Evolutionary conservation across 2,888 invertebrate species (phyloP).

Genomic region (Xestobium rufovillosum): DNA sequence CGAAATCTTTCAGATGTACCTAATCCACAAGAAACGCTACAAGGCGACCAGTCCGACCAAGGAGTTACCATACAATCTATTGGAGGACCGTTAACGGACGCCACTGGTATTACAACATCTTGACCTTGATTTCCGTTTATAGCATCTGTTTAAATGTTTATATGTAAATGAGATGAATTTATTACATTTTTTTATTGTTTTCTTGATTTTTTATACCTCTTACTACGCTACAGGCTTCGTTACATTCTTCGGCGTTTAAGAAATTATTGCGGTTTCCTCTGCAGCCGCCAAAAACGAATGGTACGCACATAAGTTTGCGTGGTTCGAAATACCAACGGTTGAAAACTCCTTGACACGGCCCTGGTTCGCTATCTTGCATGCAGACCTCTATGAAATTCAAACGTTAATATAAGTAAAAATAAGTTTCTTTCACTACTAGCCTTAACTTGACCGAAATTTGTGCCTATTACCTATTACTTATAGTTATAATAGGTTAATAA

Average conservation of each 20-base stretch:
- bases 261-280: constrained; percentile 91
- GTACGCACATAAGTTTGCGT: constrained; percentile 66
- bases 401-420: constrained; percentile 4
- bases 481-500: too few species aligned
- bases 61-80: constrained; percentile 64
- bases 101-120: neutral
- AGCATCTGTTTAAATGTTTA: constrained; percentile 13
- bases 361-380: constrained; percentile 66
- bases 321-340: constrained; percentile 82
- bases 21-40: constrained; percentile 71
- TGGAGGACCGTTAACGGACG: constrained; percentile 16
- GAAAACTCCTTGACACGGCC: constrained; percentile 83
- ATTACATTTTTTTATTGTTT: constrained; percentile 2
- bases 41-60: constrained; percentile 80
- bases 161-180: constrained; percentile 1
- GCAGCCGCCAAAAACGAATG: constrained; percentile 85
- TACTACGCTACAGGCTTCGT: constrained; percentile 58
- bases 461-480: too few species aligned
- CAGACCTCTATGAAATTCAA: constrained; percentile 62
- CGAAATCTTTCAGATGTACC: constrained; percentile 61
- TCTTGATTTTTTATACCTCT: constrained; percentile 42
- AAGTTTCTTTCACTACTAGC: too few species aligned
- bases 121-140: constrained; percentile 7
- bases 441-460: too few species aligned
- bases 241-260: constrained; percentile 70